Conservation (phyloP, 2,797 vertebrate species). For the Syncerus caffer region DNA sequence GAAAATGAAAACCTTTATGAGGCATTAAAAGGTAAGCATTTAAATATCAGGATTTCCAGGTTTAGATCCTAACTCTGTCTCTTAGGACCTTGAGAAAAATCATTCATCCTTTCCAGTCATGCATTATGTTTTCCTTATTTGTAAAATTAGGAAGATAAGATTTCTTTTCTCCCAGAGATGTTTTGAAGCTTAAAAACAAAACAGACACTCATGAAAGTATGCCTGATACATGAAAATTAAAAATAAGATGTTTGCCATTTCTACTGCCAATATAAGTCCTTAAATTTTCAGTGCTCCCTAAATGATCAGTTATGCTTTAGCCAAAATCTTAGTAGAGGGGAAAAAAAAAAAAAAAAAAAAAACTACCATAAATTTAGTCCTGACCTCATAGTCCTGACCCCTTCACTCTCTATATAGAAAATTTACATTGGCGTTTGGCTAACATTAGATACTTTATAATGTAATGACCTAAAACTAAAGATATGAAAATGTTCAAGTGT, state of each 20-base stretch:
- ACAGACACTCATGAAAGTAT: neutral
- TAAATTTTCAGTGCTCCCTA: constrained; percentile 12
- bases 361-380: neutral
- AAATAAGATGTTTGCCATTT: neutral
- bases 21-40: neutral
- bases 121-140: neutral
- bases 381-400: neutral
- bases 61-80: neutral
- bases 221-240: neutral
- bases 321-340: neutral
- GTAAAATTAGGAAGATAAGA: neutral
- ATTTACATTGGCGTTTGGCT: neutral
- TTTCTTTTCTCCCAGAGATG: neutral
- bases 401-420: neutral
- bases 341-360: neutral
- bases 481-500: constrained; percentile 9
- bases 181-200: neutral
- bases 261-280: neutral
- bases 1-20: neutral
- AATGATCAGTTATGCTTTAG: neutral
- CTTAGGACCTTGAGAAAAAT: neutral
- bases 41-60: neutral
- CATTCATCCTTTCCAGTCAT: neutral
- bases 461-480: constrained; percentile 20
- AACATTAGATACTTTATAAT: neutral